Evolutionary conservation across 2,797 vertebrate genomes (phyloP), one percentile per base, ranked within the genome.

Genomic region (Caiman crocodilus): DNA sequence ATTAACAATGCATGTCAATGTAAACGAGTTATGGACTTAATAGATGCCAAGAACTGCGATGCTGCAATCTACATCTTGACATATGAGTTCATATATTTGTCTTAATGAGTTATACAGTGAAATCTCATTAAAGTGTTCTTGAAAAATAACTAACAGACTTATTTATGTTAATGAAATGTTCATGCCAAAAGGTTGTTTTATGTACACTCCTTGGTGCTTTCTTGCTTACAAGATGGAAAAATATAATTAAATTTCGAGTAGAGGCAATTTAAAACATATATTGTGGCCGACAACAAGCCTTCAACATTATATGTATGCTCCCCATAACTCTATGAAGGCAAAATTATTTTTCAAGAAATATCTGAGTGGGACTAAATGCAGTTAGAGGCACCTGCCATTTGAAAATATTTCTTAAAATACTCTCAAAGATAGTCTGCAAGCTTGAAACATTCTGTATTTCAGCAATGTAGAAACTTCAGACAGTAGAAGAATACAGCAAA

Each of bases 1-100:
- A 97, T 98, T 97, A 97, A 97, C 95, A 97, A 97, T 92, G 96
- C 96, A 98, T n/a, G 79, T 97, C 95, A 97, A 97, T 97, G 96
- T 88, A 96, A 97, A 96, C 57, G 93, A 98, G 96, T 97, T 95
- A 98, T 96, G 97, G 97, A 97, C 90, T 98, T 97, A 98, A 97
- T 97, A 96, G 96, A 97, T 96, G 97, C 97, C 95, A 97, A 96
- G 94, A 97, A 96, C 82, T 81, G 92, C 90, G 95, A 95, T 97
- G 94, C 96, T 97, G 91, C 92, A 92, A 96, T 95, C 96, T 94
- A 96, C 94, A 85, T 90, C 95, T 94, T 98, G 97, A 98, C 96
- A 97, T 97, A 97, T 93, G 96, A 98, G 96, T 95, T 96, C 96
- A 92, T 86, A 4, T 94, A 97, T 97, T 93, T 97, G 96, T 96